Base-by-base conservation (phyloP, 1,140 invertebrate genomes). In the Zaprionus inermis region DNA sequence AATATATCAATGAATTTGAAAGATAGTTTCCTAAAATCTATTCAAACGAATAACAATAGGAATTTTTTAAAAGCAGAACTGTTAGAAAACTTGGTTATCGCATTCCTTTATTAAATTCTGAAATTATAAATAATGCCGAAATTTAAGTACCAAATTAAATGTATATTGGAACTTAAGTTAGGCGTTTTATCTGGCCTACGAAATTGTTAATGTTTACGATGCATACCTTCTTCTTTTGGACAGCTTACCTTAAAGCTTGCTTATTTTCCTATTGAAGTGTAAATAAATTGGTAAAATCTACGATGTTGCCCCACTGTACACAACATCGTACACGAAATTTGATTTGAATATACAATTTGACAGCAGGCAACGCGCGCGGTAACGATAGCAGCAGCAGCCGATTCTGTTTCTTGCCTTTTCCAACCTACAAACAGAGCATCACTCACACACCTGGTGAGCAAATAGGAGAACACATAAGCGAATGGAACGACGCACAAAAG, bases 401-500 rank as follows among this genome's bases (percentile, higher is more conserved):
- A 70, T 65, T 72, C 38, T 71, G 59, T 72, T 70, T 51, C 73
- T 76, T 71, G 72, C 81, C 69, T 85, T 84, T 80, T 76, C 60
- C 46, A 78, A 78, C 78, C 71, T 71, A 81, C 67, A 65, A 86
- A 73, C 30, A 67, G 76, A 82, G 82, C 82, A 86, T 86, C 76
- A 86, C 83, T 76, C 81, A 85, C 82, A 82, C 82, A 86, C 76
- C 82, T 86, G 82, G 78, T 56, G 76, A 73, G 80, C 74, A 71
- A 75, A 71, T 65, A 72, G 68, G 61, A 38, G 60, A 58, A 59
- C 68, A 71, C 34, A 71, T 46, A 55, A 60, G 41, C 54, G 61
- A 63, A 44, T 46, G 36, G 36, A 66, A 56, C 60, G 60, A 66
- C 73, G 73, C 68, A 66, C 38, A 18, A 76, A 55, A 65, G 68